phyloP scores from a whole-genome alignment of 2,797 vertebrate species.

The Anabas testudineus region DNA sequence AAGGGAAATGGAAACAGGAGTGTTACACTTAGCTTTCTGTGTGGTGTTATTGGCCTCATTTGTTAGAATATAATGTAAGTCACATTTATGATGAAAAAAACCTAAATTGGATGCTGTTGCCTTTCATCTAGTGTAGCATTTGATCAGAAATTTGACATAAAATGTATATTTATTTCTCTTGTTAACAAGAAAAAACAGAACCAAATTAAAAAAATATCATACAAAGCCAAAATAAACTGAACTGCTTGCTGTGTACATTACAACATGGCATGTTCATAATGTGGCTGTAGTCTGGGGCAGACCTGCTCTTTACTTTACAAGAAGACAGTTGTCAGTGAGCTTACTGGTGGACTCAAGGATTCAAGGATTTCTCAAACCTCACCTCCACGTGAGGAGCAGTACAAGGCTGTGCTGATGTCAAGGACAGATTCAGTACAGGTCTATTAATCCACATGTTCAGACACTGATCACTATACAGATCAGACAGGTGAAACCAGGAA shows the following conservation, averaged over 20 bases:
- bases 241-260: not conserved
- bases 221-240: not conserved
- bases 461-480: not conserved
- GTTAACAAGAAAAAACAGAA: not conserved
- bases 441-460: not conserved
- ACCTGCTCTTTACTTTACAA: not conserved
- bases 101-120: not conserved
- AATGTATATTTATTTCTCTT: not conserved
- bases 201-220: not conserved
- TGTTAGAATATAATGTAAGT: not conserved
- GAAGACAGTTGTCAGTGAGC: not conserved
- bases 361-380: constrained; percentile 5
- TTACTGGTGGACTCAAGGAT: constrained; percentile 3
- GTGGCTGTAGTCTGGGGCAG: not conserved
- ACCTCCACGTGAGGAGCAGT: not conserved
- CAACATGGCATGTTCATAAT: not conserved
- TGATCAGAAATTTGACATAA: not conserved
- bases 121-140: not conserved
- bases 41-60: not conserved
- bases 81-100: not conserved
- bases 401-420: constrained; percentile 3
- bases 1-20: not conserved
- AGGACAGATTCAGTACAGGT: not conserved
- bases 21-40: not conserved
- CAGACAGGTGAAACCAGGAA: not conserved